Base-by-base conservation (phyloP, 2,888 invertebrate genomes). In the Dynastes tityus region DNA sequence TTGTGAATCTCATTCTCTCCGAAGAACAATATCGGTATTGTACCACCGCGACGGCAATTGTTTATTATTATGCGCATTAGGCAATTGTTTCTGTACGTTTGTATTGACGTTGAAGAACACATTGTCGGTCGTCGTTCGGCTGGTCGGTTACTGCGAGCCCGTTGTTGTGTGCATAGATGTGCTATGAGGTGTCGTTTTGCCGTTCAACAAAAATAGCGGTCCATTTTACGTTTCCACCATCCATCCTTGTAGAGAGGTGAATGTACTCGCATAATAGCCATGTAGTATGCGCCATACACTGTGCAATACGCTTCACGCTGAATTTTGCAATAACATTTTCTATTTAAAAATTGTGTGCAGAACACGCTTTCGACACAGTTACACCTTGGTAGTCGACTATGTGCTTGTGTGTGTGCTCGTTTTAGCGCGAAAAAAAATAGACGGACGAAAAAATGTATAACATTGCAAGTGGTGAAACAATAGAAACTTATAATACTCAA, bases 261-360 rank as follows among this genome's bases (percentile, higher is more conserved):
- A 84, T 80, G 86, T 80, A 83, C 86, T 79, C 79, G 78, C 70
- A 37, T 37, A 49, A 45, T 67, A 68, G 49, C 68, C 4, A n/a
- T 55, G 55, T 55, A 55, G 55, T 61, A 11, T 29, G 13, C 61
- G 16, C 9, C 27, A 16, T 27, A 58, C 40, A 27, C 37, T 37
- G 9, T 51, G 55, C 55, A 55, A 55, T 55, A 71, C 45, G 37
- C 61, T 40, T 73, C 61, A 40, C 37, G 78, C 73, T 76, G 75
- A 80, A 82, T 86, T 85, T 86, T 85, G 85, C 85, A 86, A 86
- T 82, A 85, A 83, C 84, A 85, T 85, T 87, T 86, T 87, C 86
- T 87, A 86, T 85, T 87, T 86, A 85, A 86, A 87, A 86, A 86
- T 85, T 64, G 83, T 82, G 80, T 81, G 83, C 80, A 27, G 27